Evolutionary conservation across 2,888 invertebrate species (phyloP), one percentile per base, ranked within the genome.

Genomic region (Theodoxus fluviatilis): DNA sequence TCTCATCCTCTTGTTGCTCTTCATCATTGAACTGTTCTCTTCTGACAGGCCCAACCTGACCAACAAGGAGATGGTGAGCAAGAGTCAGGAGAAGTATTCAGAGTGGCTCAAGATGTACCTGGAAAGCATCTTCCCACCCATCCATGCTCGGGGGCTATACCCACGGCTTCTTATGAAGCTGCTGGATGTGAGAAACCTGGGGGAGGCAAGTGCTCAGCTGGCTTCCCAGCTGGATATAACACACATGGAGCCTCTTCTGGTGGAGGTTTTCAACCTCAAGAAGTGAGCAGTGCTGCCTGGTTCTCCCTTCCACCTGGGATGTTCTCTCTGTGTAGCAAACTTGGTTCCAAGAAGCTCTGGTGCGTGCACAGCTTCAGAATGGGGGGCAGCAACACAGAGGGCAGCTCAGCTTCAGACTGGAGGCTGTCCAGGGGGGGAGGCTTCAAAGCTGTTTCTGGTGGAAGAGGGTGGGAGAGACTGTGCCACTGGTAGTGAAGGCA

Each of bases 61-160:
- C 22, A 81, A 84, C 67, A 79, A 79, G 37, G 81, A 76, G 22
- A 69, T 78, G 31, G 84, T 89, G 6, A 80, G 83, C 2, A 73
- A 77, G 33, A 82, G 84, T 57, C 88, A 88, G 76, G 88, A 88
- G 69, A 85, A 85, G 67, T 95, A 94, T 87, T 94, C 94, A 87
- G 91, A 94, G 67, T 91, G 96, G 74, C 90, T 94, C 75, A 91
- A 94, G 75, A 94, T 94, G 86, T 88, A 95, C 92, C 86, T 92
- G 92, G 75, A 94, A 92, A 89, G 86, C 90, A 92, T 0, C n/a
- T 79, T 85, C 68, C 82, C 85, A 2, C 94, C 94, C 63, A 94
- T 94, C 83, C 94, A 95, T 83, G 95, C 95, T 0, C 93, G 94
- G 38, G 65, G 74, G 9, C 72, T 87, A 28, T 86, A 85, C 79